Evolutionary conservation across 1,140 invertebrate genomes (phyloP).

Genomic region (Ooceraea biroi): DNA sequence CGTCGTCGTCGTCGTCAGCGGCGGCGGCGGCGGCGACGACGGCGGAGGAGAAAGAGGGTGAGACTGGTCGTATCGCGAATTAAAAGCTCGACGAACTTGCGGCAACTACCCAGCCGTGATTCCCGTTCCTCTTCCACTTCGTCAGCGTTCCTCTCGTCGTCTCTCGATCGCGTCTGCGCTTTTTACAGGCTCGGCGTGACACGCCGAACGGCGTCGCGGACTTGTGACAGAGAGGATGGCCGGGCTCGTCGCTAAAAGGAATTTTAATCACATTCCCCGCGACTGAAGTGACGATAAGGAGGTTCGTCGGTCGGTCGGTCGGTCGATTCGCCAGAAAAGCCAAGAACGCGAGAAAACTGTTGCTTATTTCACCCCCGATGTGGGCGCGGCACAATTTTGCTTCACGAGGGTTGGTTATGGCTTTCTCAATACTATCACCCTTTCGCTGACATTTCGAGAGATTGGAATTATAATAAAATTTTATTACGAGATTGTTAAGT

Average conservation of each 20-base stretch:
- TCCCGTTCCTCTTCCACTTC: background rate
- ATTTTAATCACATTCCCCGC: constrained; percentile 81
- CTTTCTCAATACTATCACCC: background rate
- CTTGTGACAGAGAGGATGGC: constrained; percentile 57
- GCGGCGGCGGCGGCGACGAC: background rate
- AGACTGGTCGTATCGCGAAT: constrained; percentile 62
- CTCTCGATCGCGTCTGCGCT: constrained; percentile 41
- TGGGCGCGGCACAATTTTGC: background rate
- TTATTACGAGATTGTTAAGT: constrained; percentile 16
- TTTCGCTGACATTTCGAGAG: constrained; percentile 24
- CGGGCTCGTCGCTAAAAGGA: constrained; percentile 77
- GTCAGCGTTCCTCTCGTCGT: background rate
- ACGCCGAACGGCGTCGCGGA: constrained; percentile 26
- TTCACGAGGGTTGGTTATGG: background rate
- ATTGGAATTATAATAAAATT: background rate
- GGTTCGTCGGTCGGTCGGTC: constrained; percentile 21
- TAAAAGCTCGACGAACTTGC: constrained; percentile 68
- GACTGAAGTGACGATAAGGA: constrained; percentile 77
- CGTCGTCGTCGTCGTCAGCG: constrained; percentile 4
- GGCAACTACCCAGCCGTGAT: constrained; percentile 48
- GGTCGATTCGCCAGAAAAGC: background rate
- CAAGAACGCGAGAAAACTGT: constrained; percentile 20
- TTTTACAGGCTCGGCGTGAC: constrained; percentile 52
- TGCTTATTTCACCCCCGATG: constrained; percentile 15
- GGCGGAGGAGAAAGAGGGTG: too few relatives aligned